Percentiles rank a stretch among this genome's conserved stretches.
phyloP scores from a whole-genome alignment of 2,888 invertebrate species.

The Catocala nupta region DNA sequence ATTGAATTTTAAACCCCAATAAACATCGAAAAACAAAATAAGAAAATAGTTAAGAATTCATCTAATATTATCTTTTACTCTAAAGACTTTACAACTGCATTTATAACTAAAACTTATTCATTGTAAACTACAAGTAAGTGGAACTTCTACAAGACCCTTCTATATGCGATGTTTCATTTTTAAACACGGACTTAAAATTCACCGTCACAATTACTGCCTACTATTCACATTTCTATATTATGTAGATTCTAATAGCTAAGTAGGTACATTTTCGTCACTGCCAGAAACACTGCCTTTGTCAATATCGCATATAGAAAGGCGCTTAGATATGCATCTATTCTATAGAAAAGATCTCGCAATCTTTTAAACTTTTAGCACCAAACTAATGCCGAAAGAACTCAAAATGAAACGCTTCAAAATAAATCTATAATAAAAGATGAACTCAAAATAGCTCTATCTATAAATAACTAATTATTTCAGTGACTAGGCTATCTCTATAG shows the following conservation, averaged over 20 bases:
- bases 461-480: not conserved
- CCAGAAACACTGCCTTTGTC: constrained; percentile 27
- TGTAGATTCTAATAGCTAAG: not conserved
- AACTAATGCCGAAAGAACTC: constrained; percentile 19
- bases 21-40: constrained; percentile 3
- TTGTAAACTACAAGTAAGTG: constrained; percentile 39
- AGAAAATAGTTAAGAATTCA: constrained; percentile 32
- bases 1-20: constrained; percentile 7
- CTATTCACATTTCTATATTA: too few relatives aligned
- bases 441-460: constrained; percentile 1
- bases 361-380: constrained; percentile 18
- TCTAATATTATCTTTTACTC: constrained; percentile 34
- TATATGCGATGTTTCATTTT: constrained; percentile 15
- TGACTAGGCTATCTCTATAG: not conserved
- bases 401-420: not conserved
- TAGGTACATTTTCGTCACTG: constrained; percentile 4
- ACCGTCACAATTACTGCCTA: not conserved
- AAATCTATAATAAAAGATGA: not conserved
- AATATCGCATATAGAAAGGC: constrained; percentile 27
- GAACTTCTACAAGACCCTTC: constrained; percentile 18
- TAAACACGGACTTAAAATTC: not conserved
- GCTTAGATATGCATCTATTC: constrained; percentile 21
- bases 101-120: constrained; percentile 41
- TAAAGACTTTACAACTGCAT: constrained; percentile 52
- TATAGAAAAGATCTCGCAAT: constrained; percentile 30